A percentile compares a stretch with the other conserved stretches of the same genome.
Evolutionary conservation across 1,140 invertebrate genomes (phyloP).

Genomic region (Lithobius niger): DNA sequence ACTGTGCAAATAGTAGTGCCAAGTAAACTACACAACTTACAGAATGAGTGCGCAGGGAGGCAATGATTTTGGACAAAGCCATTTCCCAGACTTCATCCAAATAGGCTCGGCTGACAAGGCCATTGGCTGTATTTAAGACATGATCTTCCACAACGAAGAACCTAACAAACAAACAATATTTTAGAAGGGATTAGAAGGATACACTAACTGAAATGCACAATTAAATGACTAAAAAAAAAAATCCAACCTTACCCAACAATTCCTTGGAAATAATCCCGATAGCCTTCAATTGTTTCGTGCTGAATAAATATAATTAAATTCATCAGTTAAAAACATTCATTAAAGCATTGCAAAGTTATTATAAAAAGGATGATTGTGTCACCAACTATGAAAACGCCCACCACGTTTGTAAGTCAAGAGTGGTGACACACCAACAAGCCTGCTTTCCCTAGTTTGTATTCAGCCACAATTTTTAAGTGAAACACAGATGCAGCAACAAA

Average conservation of each 20-base stretch:
- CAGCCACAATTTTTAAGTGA: too few relatives aligned
- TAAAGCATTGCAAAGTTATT: too few relatives aligned
- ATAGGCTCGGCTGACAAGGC: slow-evolving; percentile 78
- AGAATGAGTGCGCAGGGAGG: slow-evolving; percentile 69
- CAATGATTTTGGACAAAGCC: slow-evolving; percentile 72
- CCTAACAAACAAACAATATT: slow-evolving; percentile 37
- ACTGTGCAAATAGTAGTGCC: background rate
- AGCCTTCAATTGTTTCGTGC: slow-evolving; percentile 80
- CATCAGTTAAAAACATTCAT: too few relatives aligned
- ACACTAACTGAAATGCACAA: background rate
- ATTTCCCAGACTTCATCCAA: slow-evolving; percentile 89
- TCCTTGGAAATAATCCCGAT: slow-evolving; percentile 80
- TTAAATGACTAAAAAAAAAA: slow-evolving; percentile 9
- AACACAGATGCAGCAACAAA: too few relatives aligned
- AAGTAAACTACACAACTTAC: slow-evolving; percentile 32
- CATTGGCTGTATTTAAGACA: slow-evolving; percentile 84
- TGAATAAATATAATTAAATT: slow-evolving; percentile 39
- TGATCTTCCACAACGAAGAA: slow-evolving; percentile 99
- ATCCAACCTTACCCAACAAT: slow-evolving; percentile 35
- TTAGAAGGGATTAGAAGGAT: slow-evolving; percentile 38
- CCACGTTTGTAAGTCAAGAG: too few relatives aligned
- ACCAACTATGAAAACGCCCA: too few relatives aligned
- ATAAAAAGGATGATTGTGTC: too few relatives aligned
- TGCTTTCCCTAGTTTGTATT: too few relatives aligned
- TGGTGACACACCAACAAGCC: too few relatives aligned